Evolutionary conservation across 2,888 invertebrate species (phyloP), one percentile per base, ranked within the genome.

Genomic region (Drosophila mettleri): DNA sequence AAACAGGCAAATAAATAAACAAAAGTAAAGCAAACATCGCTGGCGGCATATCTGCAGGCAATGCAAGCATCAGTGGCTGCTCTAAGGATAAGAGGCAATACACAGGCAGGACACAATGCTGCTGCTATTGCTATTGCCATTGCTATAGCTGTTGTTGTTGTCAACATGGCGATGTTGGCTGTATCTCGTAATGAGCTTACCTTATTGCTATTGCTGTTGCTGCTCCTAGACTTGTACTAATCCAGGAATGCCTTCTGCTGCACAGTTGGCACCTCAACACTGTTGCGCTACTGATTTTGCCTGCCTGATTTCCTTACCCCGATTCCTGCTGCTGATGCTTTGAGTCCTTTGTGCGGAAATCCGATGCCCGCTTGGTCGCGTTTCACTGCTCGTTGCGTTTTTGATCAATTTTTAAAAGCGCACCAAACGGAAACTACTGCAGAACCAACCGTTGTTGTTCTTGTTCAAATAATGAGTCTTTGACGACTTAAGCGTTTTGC

Each of bases 1-100:
- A 55, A 73, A 76, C 71, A 29, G 70, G 68, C 78, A 87, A 85
- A 86, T 83, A 85, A 85, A 83, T 68, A 82, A 87, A 79, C 86
- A 87, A 74, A 74, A 66, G 78, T 61, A 74, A 86, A 85, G 87
- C 73, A 88, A 87, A 86, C 69, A 80, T 68, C 68, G 72, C 72
- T 80, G 78, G 71, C 75, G 78, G 80, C 86, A 86, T 74, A 75
- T 88, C 88, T 83, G 71, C 69, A 41, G 68, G 78, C 66, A 54
- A 68, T 57, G 65, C 54, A 41, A 69, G 61, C 61, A 63, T 38
- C 59, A 68, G 66, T 46, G 74, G 69, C 34, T 53, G 39, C 51
- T 38, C 53, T 48, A 48, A 74, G 60, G 59, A 80, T 78, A 63
- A 59, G 70, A 65, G 49, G 18, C 53, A 59, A 57, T 27, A 39